These are phyloP conservation scores for Rhorus exstirpatorius DNA, from an alignment of 2,888 invertebrate species.

Conservation along the genomic window DNA sequence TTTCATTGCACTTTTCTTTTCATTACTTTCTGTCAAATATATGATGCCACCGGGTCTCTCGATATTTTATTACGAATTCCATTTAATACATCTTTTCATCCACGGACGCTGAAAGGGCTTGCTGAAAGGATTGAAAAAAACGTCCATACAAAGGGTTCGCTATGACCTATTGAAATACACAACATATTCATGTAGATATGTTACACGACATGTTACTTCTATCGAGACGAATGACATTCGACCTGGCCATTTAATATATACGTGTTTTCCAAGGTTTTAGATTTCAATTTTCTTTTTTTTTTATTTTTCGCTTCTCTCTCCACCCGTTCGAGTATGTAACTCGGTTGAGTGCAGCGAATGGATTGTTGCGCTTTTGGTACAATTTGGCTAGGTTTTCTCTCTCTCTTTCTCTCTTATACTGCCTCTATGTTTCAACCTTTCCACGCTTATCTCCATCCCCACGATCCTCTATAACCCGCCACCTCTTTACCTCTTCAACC, in stretches of 20 bases:
- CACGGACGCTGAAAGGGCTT: not conserved
- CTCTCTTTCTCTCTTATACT: slow-evolving; percentile 13
- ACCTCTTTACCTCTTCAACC: not conserved
- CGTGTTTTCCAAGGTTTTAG: slow-evolving; percentile 40
- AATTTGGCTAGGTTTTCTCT: slow-evolving; percentile 49
- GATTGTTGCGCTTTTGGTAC: slow-evolving; percentile 62
- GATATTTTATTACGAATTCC: no score
- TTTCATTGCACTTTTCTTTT: no score
- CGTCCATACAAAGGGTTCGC: not conserved
- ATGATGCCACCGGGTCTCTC: no score
- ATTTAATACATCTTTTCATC: no score
- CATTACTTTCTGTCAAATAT: no score
- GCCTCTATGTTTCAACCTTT: slow-evolving; percentile 31
- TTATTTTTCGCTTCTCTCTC: slow-evolving; percentile 18
- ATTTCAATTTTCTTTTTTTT: slow-evolving; percentile 25
- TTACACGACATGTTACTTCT: slow-evolving; percentile 1
- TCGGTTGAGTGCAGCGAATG: slow-evolving; percentile 53
- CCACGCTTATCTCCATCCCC: slow-evolving; percentile 22
- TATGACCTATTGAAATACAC: not conserved
- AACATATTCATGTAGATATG: not conserved
- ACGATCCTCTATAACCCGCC: not conserved
- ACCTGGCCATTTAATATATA: slow-evolving; percentile 26
- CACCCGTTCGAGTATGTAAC: slow-evolving; percentile 45
- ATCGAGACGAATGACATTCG: slow-evolving; percentile 18
- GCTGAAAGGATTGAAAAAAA: not conserved